A percentile compares a stretch with the other conserved stretches of the same genome.
Conservation (phyloP, 2,113 vertebrate genomes). For the Otus sunia region DNA sequence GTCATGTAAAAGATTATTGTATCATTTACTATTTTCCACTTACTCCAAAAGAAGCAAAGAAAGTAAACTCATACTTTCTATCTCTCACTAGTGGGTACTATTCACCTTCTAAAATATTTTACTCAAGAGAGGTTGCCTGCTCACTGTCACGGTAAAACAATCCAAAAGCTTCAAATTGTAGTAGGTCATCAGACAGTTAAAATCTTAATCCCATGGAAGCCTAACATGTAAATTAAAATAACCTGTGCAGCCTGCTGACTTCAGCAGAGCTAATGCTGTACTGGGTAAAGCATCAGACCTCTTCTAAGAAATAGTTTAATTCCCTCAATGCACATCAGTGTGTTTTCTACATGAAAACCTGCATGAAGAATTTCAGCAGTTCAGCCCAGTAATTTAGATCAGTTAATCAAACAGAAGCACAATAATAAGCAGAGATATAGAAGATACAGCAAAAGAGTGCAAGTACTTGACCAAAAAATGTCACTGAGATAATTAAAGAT, state of each 20-base stretch:
- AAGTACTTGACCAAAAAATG: neutral
- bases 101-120: neutral
- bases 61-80: neutral
- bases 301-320: neutral
- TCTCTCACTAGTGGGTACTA: neutral
- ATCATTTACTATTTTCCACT: neutral
- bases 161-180: neutral
- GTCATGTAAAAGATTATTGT: neutral
- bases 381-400: neutral
- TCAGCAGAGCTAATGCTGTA: neutral
- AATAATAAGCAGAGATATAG: neutral
- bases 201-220: neutral
- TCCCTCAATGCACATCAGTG: neutral
- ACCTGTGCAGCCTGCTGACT: neutral
- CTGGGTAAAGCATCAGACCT: neutral
- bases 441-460: neutral
- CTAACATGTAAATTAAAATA: slow-evolving; percentile 1
- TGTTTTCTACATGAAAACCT: neutral
- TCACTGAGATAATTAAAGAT: neutral
- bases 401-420: neutral
- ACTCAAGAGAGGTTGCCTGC: neutral
- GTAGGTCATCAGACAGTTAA: neutral
- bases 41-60: neutral
- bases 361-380: neutral
- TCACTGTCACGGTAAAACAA: neutral